These are phyloP conservation scores for Linurgus olivaceus DNA, from an alignment of 2,797 vertebrate species.

Conservation along the genomic window DNA sequence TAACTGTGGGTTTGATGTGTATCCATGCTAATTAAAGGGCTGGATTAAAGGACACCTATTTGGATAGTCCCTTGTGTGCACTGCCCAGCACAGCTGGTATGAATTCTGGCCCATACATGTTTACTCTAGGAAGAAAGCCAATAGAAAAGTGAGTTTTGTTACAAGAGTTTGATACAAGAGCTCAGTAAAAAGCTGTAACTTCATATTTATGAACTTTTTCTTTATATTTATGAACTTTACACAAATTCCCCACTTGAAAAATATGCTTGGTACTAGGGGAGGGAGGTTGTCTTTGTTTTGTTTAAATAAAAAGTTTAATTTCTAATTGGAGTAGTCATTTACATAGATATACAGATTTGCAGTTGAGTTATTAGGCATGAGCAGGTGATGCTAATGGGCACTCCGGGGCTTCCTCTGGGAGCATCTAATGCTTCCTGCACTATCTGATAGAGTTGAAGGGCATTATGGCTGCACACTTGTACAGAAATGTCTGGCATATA, in stretches of 20 bases:
- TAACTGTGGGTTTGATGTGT: background rate
- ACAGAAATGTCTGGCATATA: background rate
- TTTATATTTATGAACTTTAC: background rate
- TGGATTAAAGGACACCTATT: constrained; percentile 31
- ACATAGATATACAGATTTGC: background rate
- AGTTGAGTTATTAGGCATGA: background rate
- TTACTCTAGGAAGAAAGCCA: background rate
- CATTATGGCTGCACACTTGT: background rate
- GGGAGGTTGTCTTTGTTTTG: background rate
- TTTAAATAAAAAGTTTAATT: background rate
- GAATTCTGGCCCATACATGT: background rate
- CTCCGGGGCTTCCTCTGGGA: background rate
- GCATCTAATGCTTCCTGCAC: background rate
- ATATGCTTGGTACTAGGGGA: background rate
- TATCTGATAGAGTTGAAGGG: background rate
- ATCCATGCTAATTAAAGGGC: background rate
- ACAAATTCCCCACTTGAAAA: background rate
- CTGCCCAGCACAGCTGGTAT: background rate
- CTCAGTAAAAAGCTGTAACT: background rate
- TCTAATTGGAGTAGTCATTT: background rate
- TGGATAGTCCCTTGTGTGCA: background rate
- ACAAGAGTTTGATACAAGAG: background rate
- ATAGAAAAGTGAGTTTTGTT: background rate
- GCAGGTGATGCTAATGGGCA: background rate
- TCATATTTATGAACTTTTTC: background rate